These are phyloP conservation scores for Littorina saxatilis DNA, from an alignment of 1,140 invertebrate species.

Conservation along the genomic window DNA sequence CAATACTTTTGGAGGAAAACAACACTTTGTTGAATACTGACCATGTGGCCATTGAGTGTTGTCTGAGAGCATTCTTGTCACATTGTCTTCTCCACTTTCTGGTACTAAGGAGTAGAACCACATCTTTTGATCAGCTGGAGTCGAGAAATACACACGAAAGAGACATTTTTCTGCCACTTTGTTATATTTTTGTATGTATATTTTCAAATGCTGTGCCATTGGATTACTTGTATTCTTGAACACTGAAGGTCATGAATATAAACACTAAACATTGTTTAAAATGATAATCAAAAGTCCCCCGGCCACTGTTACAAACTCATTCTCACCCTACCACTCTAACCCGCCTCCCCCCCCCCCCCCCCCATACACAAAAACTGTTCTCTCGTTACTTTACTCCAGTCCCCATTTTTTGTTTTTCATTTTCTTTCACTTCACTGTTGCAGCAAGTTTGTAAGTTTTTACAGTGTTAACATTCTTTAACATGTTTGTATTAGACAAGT, in stretches of 20 bases:
- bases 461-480: no score
- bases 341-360: no score
- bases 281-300: background rate
- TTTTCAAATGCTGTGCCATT: slow-evolving; percentile 15
- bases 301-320: no score
- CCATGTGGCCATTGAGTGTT: no score
- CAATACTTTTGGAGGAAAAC: background rate
- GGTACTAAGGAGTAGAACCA: slow-evolving; percentile 16
- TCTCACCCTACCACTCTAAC: no score
- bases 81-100: background rate
- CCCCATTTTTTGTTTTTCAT: no score
- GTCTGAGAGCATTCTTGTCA: background rate
- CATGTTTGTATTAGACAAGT: no score
- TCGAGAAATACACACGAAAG: no score
- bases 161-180: background rate
- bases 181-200: background rate
- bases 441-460: no score
- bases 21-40: background rate
- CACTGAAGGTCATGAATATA: background rate
- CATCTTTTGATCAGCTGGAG: slow-evolving; percentile 1
- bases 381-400: no score
- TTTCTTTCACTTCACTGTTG: no score
- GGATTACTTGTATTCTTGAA: background rate
- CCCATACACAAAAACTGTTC: no score
- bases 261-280: background rate